A percentile compares a stretch with the other conserved stretches of the same genome.
Conservation (phyloP, 2,113 vertebrate genomes). For the Jaculus jaculus region DNA sequence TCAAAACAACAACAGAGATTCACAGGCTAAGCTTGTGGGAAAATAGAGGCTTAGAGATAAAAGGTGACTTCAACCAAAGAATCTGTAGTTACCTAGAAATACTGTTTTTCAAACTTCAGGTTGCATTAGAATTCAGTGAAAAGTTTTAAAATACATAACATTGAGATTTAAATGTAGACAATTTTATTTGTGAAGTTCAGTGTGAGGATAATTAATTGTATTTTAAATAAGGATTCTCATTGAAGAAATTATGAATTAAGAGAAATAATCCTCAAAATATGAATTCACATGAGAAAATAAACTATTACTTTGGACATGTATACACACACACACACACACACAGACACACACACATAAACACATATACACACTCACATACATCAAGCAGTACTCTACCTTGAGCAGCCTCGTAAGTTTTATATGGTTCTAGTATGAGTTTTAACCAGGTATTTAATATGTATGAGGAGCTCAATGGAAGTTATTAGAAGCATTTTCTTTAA, state of each 20-base stretch:
- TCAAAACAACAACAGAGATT: not conserved
- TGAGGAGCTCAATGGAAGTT: not conserved
- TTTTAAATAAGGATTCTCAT: not conserved
- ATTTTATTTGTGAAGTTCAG: slow-evolving; percentile 19
- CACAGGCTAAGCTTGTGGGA: not conserved
- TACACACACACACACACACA: not conserved
- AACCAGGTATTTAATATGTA: slow-evolving; percentile 10
- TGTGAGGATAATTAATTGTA: not conserved
- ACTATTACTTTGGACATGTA: not conserved
- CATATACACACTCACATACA: not conserved
- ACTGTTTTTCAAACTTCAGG: slow-evolving; percentile 18
- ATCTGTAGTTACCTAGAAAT: not conserved
- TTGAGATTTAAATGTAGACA: not conserved
- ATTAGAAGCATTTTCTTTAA: slow-evolving; percentile 29
- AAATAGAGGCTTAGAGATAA: not conserved
- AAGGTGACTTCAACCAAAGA: not conserved
- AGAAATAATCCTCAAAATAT: not conserved
- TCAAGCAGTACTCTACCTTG: not conserved
- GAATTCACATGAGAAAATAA: not conserved
- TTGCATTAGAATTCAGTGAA: slow-evolving; percentile 11
- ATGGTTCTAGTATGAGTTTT: not conserved
- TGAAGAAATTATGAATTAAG: slow-evolving; percentile 18
- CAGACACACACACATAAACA: not conserved
- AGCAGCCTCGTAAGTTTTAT: not conserved
- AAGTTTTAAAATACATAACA: not conserved